These are phyloP conservation scores for Pangasianodon gigas DNA, from an alignment of 2,113 vertebrate genomes.

Conservation along the genomic window DNA sequence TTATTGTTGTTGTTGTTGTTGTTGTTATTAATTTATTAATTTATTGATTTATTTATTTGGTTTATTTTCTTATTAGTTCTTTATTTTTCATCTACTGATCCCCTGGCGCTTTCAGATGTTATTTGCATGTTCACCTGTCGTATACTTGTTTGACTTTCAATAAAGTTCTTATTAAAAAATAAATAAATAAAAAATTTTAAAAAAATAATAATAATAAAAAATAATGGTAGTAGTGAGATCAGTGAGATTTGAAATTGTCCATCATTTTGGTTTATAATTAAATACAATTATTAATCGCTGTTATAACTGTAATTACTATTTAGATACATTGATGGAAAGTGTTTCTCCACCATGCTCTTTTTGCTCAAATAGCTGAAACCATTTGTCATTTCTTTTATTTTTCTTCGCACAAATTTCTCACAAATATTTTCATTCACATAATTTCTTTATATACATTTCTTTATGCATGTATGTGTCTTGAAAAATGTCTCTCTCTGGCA, in stretches of 20 bases:
- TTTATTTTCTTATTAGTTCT: too few relatives aligned
- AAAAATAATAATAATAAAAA: too few relatives aligned
- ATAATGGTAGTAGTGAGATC: not conserved
- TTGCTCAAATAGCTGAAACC: not conserved
- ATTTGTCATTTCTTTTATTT: not conserved
- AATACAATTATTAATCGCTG: not conserved
- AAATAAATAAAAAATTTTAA: too few relatives aligned
- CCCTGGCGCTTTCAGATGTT: too few relatives aligned
- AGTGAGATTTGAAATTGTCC: not conserved
- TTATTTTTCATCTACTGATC: too few relatives aligned
- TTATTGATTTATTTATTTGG: too few relatives aligned
- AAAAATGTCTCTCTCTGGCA: not conserved
- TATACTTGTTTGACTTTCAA: too few relatives aligned
- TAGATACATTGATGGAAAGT: not conserved
- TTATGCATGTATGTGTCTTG: not conserved
- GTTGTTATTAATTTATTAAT: too few relatives aligned
- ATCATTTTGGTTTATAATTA: not conserved
- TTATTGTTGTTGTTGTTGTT: too few relatives aligned
- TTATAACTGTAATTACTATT: not conserved
- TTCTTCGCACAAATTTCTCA: not conserved
- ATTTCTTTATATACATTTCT: not conserved
- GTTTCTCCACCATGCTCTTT: not conserved
- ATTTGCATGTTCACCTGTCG: too few relatives aligned
- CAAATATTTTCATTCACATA: not conserved
- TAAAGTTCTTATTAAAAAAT: too few relatives aligned